Base-by-base conservation (phyloP, 2,888 invertebrate genomes). In the Synanthedon andrenaeformis region DNA sequence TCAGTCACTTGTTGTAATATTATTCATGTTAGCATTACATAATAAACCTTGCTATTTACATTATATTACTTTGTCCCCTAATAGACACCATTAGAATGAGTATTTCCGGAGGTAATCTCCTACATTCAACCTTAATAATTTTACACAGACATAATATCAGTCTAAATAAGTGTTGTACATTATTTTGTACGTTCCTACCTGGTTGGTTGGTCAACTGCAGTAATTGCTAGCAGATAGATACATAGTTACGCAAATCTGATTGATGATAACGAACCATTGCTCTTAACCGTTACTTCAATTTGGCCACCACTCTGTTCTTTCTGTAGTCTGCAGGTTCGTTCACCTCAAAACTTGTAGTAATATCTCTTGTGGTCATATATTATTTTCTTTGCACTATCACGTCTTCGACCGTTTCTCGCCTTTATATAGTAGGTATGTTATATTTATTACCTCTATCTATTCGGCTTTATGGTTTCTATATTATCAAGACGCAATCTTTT, bases 221-320 rank as follows among this genome's bases (percentile, higher is more conserved):
- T 80, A 82, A 83, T 82, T 82, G 80, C 74, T 78, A 80, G 77
- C 76, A 79, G 73, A 82, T 35, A 79, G 73, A 82, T 35, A 35
- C 35, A 35, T 82, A 74, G 82, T 86, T 86, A 83, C 81, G 83
- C 82, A 84, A 83, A 84, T 79, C 82, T 84, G 84, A 86, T 85
- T 76, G 80, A 85, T 81, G 87, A 84, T 86, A 80, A 85, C 79
- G 72, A 83, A 80, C 77, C 66, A 67, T 49, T 54, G 63, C 65
- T 66, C 56, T 62, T 70, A 77, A 77, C 86, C 86, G 86, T 87
- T 86, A 83, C 70, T 76, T 81, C 77, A 75, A 81, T 83, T 84
- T 83, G 79, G 79, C 82, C 84, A 83, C 82, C 70, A 82, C 74
- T 69, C 66, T 75, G 75, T 74, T 68, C 71, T 67, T 69, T 35